Conservation (phyloP, 2,888 invertebrate species). For the Lutraria lutraria region DNA sequence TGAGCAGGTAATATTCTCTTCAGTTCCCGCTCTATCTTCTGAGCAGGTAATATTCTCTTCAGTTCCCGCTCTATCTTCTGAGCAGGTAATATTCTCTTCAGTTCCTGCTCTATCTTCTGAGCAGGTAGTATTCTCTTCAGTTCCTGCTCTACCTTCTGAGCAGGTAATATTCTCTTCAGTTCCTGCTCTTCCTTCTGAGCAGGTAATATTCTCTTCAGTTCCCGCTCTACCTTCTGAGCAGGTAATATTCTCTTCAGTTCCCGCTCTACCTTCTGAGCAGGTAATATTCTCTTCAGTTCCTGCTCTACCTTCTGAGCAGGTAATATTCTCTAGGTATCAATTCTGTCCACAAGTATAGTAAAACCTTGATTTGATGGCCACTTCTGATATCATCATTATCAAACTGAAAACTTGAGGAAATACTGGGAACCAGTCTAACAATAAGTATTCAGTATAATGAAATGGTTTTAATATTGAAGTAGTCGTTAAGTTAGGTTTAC, state of each 20-base stretch:
- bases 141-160: constrained; percentile 50
- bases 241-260: constrained; percentile 88
- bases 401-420: too few species aligned
- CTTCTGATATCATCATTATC: too few species aligned
- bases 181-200: constrained; percentile 49
- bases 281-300: constrained; percentile 88
- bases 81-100: constrained; percentile 88
- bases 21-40: constrained; percentile 48
- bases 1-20: constrained; percentile 88
- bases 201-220: constrained; percentile 88
- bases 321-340: constrained; percentile 89
- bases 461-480: too few species aligned
- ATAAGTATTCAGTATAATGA: too few species aligned
- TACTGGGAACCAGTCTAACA: too few species aligned
- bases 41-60: constrained; percentile 88
- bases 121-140: constrained; percentile 88
- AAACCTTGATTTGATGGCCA: too few species aligned
- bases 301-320: constrained; percentile 56
- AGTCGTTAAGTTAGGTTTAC: too few species aligned
- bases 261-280: constrained; percentile 55
- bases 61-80: constrained; percentile 51
- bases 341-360: too few species aligned
- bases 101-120: constrained; percentile 54
- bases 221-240: constrained; percentile 54
- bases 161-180: constrained; percentile 88